These are phyloP conservation scores for Bergia puertoricense DNA, from an alignment of 92 coral and sea anemone species.

Conservation along the genomic window DNA sequence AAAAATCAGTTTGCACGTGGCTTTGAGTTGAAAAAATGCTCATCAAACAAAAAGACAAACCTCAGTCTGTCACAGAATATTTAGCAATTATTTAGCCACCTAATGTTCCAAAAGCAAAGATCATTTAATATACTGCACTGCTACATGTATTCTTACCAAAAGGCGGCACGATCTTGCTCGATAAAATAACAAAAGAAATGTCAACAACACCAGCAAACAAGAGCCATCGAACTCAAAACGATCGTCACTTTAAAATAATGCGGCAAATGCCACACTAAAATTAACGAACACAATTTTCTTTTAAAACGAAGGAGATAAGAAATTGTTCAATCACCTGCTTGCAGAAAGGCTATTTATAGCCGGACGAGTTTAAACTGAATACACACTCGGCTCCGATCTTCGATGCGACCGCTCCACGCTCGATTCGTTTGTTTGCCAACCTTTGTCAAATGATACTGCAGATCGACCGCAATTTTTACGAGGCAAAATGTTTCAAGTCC, in stretches of 20 bases:
- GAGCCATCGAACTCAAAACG: too few relatives aligned
- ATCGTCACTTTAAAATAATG: neutral
- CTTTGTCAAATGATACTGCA: too few relatives aligned
- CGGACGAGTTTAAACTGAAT: neutral
- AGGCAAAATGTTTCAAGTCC: neutral
- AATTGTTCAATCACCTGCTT: constrained; percentile 10
- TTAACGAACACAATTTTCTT: neutral
- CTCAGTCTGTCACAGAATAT: neutral
- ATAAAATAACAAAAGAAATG: too few relatives aligned
- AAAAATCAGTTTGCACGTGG: neutral
- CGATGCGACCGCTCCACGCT: neutral
- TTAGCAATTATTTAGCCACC: neutral
- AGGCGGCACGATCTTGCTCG: neutral
- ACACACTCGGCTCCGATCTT: neutral
- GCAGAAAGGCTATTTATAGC: neutral
- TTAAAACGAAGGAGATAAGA: neutral
- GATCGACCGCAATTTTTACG: too few relatives aligned
- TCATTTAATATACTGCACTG: too few relatives aligned
- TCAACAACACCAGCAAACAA: too few relatives aligned
- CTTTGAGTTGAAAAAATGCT: neutral
- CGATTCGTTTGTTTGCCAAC: neutral
- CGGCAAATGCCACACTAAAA: neutral
- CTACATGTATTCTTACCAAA: neutral
- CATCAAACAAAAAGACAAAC: neutral
- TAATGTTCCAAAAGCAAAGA: neutral